phyloP scores from a whole-genome alignment of 2,113 vertebrate species.

The Archilochus colubris region DNA sequence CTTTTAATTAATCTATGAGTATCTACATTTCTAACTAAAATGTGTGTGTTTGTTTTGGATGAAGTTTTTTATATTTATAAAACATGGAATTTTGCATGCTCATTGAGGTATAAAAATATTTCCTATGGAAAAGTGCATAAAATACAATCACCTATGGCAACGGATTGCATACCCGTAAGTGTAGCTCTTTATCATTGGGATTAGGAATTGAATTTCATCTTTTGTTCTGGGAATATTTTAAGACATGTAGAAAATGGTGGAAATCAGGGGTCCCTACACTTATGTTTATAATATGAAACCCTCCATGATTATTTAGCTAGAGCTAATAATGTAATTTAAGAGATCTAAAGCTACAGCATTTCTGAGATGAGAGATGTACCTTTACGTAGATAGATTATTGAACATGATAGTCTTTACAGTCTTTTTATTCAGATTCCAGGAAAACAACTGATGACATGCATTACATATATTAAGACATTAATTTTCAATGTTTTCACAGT shows the following conservation, averaged over 20 bases:
- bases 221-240: not conserved
- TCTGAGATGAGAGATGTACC: not conserved
- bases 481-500: not conserved
- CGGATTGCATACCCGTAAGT: fast-evolving
- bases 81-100: not conserved
- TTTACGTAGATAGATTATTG: not conserved
- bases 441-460: not conserved
- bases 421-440: not conserved
- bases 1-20: not conserved
- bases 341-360: not conserved
- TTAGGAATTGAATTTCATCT: not conserved
- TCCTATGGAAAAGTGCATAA: not conserved
- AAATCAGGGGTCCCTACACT: not conserved
- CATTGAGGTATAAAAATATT: not conserved
- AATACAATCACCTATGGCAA: not conserved
- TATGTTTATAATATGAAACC: not conserved
- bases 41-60: not conserved
- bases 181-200: not conserved
- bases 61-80: not conserved
- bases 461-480: not conserved
- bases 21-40: not conserved
- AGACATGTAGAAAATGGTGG: not conserved
- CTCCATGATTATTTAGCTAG: not conserved
- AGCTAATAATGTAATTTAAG: not conserved
- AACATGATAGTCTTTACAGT: not conserved